Conservation (phyloP, 2,113 vertebrate species). For the Axis porcinus region DNA sequence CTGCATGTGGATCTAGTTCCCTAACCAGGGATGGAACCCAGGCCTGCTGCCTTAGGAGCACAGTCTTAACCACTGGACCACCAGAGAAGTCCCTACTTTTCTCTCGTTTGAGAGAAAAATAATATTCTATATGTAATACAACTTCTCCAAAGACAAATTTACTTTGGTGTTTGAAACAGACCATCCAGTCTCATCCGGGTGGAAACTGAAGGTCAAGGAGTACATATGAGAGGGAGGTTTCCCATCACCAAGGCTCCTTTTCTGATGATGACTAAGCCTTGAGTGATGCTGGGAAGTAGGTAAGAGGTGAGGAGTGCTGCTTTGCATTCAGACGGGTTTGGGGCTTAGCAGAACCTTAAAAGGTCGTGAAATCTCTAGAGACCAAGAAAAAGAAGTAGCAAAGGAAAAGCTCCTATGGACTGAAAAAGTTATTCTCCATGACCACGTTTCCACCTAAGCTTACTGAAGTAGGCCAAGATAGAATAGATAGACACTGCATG, state of each 20-base stretch:
- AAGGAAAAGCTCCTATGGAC: neutral
- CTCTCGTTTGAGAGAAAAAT: neutral
- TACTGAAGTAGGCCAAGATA: neutral
- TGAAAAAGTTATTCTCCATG: neutral
- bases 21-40: neutral
- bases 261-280: slow-evolving; percentile 63
- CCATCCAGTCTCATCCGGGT: neutral
- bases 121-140: neutral
- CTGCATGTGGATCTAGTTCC: neutral
- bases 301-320: neutral
- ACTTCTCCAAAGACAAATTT: neutral
- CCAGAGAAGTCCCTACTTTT: neutral
- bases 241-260: neutral
- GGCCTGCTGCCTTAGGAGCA: neutral
- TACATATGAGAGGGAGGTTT: slow-evolving; percentile 42
- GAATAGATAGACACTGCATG: neutral
- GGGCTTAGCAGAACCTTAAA: neutral
- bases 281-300: slow-evolving; percentile 22
- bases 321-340: neutral
- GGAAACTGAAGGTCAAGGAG: slow-evolving; percentile 50
- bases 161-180: neutral
- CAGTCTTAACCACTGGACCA: neutral
- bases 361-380: neutral
- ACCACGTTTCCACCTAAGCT: neutral
- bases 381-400: neutral